These are phyloP conservation scores for Potorous gilbertii DNA, from an alignment of 2,797 vertebrate genomes.

Conservation along the genomic window DNA sequence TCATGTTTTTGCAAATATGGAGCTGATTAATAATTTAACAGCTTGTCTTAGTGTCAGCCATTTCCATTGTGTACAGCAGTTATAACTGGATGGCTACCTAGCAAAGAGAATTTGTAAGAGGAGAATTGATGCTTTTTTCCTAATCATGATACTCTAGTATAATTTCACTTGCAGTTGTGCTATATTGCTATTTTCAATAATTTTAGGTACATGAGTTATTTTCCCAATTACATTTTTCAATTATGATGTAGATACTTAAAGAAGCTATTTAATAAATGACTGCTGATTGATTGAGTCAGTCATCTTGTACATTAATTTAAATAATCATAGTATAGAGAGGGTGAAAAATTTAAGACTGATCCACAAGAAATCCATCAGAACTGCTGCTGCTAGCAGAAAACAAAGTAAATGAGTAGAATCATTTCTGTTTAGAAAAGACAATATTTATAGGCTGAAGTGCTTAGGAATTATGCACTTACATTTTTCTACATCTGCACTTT, in stretches of 20 bases:
- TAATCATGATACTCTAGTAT: not conserved
- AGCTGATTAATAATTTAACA: not conserved
- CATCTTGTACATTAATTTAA: not conserved
- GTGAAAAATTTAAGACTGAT: not conserved
- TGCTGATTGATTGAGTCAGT: not conserved
- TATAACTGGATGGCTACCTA: not conserved
- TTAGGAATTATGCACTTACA: not conserved
- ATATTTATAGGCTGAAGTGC: no score
- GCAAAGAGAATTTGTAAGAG: not conserved
- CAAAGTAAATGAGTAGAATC: not conserved
- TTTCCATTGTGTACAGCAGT: not conserved
- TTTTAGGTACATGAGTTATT: not conserved
- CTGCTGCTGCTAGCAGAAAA: fast-evolving
- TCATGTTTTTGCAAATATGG: not conserved
- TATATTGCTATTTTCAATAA: not conserved
- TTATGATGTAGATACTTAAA: not conserved
- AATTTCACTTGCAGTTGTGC: not conserved
- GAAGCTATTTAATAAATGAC: not conserved
- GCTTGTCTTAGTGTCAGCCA: not conserved
- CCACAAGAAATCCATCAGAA: not conserved
- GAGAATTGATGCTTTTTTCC: not conserved
- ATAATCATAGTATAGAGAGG: not conserved
- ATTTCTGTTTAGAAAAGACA: not conserved
- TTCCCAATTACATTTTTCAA: not conserved
- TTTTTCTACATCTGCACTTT: not conserved